Base-by-base conservation (phyloP, 1,140 invertebrate genomes). In the Heliconius congener region DNA sequence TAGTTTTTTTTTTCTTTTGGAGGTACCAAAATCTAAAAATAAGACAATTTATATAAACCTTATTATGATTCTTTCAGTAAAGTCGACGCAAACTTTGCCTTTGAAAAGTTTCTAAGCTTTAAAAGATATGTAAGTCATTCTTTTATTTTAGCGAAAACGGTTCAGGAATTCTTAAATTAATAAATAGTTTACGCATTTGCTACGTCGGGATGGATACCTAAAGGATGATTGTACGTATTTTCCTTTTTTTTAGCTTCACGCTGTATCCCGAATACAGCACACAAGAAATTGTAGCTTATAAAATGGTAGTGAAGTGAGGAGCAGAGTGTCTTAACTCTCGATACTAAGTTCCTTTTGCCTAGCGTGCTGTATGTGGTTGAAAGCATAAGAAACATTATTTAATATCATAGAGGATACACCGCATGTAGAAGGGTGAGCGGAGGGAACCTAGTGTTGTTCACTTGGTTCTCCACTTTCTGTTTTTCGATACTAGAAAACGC, bases 81-180 rank as follows among this genome's bases (percentile, higher is more conserved):
- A 60, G 55, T 60, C 55, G 11, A 60, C n/a, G n/a, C 55, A 9
- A 60, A 60, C 55, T 60, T 60, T 60, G 19, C 55, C n/a, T 60
- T 60, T 60, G 55, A 60, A 23, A 60, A 60, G 19, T 60, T 60
- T 23, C 55, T 8, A 60, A 60, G 55, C 55, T 9, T 60, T 9
- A 23, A 27, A 23, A 60, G 55, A 60, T 60, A 60, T 60, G 55
- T 60, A 11, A 60, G 55, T 60, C 55, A 60, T 60, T 60, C 55
- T 60, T 60, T 60, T 60, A 60, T 11, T 23, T 60, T 60, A 3
- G n/a, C 55, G 8, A 60, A 60, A 60, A 60, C n/a, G 55, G 19
- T 60, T 23, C 55, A 60, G n/a, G 55, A 60, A 60, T 60, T 23
- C 55, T 8, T 60, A 60, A 60, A 60, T 60, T 60, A 60, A 60